These are phyloP conservation scores for Lingula anatina DNA, from an alignment of 2,888 invertebrate genomes.

Conservation along the genomic window DNA sequence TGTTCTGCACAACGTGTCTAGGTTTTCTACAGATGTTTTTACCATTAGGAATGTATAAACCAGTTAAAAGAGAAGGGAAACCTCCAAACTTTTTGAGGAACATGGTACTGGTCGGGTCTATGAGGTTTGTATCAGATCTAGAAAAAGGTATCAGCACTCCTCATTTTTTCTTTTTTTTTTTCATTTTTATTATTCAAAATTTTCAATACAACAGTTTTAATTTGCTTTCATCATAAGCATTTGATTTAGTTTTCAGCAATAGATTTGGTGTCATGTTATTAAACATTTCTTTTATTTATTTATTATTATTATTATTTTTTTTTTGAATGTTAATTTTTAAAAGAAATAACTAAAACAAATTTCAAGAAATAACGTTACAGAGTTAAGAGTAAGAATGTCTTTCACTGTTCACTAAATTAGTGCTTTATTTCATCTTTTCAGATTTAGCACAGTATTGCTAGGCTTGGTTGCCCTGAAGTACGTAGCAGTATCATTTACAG, in stretches of 20 bases:
- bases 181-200: no score
- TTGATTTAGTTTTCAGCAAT: no score
- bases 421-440: constrained; percentile 43
- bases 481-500: constrained; percentile 75
- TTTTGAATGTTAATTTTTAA: no score
- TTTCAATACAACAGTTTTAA: no score
- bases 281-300: no score
- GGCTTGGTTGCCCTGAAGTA: constrained; percentile 71
- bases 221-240: no score
- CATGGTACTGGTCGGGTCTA: constrained; percentile 69
- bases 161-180: no score
- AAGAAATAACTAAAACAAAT: no score
- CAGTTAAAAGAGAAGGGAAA: constrained; percentile 49
- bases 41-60: constrained; percentile 66
- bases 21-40: constrained; percentile 72
- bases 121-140: constrained; percentile 55
- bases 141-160: not conserved
- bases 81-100: constrained; percentile 69
- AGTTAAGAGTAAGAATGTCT: not conserved
- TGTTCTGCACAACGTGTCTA: constrained; percentile 68
- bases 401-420: not conserved
- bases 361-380: no score
- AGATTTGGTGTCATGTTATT: no score
- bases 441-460: constrained; percentile 69
- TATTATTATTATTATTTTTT: no score